Conservation (phyloP, 2,888 invertebrate species). For the Seladonia tumulorum region DNA sequence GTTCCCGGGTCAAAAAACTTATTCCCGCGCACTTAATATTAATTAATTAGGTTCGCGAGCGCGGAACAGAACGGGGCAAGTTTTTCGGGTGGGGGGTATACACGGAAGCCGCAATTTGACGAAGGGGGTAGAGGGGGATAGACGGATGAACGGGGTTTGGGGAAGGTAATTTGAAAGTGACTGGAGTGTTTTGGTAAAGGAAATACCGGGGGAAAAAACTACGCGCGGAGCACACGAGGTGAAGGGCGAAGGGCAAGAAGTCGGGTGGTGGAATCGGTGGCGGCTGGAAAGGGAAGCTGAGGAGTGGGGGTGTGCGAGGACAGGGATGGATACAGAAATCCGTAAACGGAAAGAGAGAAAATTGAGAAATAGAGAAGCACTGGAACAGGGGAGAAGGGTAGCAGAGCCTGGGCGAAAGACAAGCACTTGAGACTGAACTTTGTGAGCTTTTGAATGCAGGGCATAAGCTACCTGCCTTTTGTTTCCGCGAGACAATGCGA, state of each 20-base stretch:
- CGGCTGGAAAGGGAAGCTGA: not conserved
- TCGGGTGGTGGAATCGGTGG: not conserved
- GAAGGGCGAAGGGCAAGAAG: not conserved
- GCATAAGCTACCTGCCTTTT: conserved; percentile 80
- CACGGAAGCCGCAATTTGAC: not conserved
- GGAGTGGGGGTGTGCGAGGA: not conserved
- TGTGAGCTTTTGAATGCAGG: conserved; percentile 78
- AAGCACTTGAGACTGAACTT: conserved; percentile 80
- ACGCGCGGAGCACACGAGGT: not conserved
- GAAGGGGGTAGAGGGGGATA: not conserved
- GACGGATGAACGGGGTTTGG: not conserved
- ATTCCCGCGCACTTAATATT: conserved; percentile 17
- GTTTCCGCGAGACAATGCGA: conserved; percentile 78
- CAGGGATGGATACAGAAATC: conserved; percentile 46
- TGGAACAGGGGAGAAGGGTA: conserved; percentile 23
- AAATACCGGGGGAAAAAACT: conserved; percentile 34
- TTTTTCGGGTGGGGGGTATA: not conserved
- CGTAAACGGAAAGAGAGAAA: conserved; percentile 49
- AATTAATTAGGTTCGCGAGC: conserved; percentile 28
- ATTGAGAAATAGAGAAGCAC: conserved; percentile 41
- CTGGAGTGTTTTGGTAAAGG: conserved; percentile 28
- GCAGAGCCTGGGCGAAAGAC: conserved; percentile 66
- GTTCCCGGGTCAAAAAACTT: not conserved
- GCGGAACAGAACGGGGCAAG: not conserved
- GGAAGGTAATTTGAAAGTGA: conserved; percentile 48